Conservation (phyloP, 2,888 invertebrate species). For the Euclidia mi region DNA sequence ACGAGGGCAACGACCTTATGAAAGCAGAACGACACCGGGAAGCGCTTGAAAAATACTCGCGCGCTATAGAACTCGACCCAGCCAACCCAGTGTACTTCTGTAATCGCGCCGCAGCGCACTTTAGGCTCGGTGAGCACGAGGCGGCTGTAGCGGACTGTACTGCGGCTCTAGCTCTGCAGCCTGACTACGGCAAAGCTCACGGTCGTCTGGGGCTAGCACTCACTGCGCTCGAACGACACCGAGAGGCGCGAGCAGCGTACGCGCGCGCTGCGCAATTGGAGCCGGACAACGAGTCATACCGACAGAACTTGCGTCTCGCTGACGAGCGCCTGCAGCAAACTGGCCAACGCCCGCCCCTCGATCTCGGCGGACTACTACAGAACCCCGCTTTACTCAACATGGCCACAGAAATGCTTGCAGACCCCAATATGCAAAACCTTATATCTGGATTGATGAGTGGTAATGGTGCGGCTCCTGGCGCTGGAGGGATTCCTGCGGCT, state of each 20-base stretch:
- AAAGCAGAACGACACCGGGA: slow-evolving; percentile 94
- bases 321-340: slow-evolving; percentile 92
- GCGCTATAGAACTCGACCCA: slow-evolving; percentile 96
- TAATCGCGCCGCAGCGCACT: slow-evolving; percentile 98
- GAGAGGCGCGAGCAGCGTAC: slow-evolving; percentile 96
- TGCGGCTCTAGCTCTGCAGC: slow-evolving; percentile 96
- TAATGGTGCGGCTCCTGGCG: slow-evolving; percentile 54
- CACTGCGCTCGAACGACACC: slow-evolving; percentile 94
- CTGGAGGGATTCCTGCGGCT: slow-evolving; percentile 68
- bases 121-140: slow-evolving; percentile 95
- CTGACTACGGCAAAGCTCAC: slow-evolving; percentile 98
- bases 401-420: slow-evolving; percentile 95
- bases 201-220: slow-evolving; percentile 97
- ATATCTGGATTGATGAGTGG: slow-evolving; percentile 90
- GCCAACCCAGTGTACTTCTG: slow-evolving; percentile 98
- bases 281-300: slow-evolving; percentile 97
- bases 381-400: slow-evolving; percentile 96
- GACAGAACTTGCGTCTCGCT: slow-evolving; percentile 95
- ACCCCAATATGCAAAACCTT: slow-evolving; percentile 95
- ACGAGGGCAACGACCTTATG: slow-evolving; percentile 97
- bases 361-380: slow-evolving; percentile 92
- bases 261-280: slow-evolving; percentile 97
- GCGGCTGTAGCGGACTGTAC: slow-evolving; percentile 97
- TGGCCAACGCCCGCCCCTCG: slow-evolving; percentile 91
- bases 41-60: slow-evolving; percentile 95